Base-by-base conservation (phyloP, 2,113 vertebrate genomes). In the Sebastes fasciatus region DNA sequence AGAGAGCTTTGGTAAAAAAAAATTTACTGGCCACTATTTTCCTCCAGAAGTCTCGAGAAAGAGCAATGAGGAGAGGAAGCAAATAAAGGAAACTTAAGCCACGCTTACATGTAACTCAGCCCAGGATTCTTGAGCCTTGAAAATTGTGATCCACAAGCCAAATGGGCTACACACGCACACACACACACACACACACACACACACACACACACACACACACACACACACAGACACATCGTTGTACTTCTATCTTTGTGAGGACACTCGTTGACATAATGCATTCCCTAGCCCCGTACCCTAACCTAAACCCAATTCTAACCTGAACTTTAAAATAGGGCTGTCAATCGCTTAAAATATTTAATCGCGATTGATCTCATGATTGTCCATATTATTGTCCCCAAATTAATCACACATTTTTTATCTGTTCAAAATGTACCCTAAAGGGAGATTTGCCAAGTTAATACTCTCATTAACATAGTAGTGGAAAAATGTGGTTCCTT, bases 51-150 rank as follows among this genome's bases (percentile, higher is more conserved):
- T 12, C 45, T 58, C 2, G 5, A 77, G 67, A 5, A 48, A 65
- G 58, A 67, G 34, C 55, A 62, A 84, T 10, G 45, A 73, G 58
- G 17, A 78, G 70, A 68, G 9, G 42, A 46, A 40, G 64, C 64
- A 48, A 71, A 60, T 42, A 48, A 64, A 67, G 57, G 23, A 77
- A 84, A 68, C 60, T 40, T 54, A 52, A 82, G 75, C 23, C 42
- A 8, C 52, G 76, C 61, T 54, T 69, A 80, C 6, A 10, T 75
- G 58, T 76, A 76, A 80, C 83, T 85, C 62, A 78, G 77, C 43
- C 42, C 72, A 69, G 83, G 64, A 78, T 80, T 61, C 48, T 57
- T 49, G 6, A 87, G 71, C 66, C 74, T 83, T 64, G 74, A 40
- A 85, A 79, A 82, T 40, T 62, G 80, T 58, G 55, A 63, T 79